Conservation (phyloP, 1,140 invertebrate genomes). For the Ylistrum balloti region DNA sequence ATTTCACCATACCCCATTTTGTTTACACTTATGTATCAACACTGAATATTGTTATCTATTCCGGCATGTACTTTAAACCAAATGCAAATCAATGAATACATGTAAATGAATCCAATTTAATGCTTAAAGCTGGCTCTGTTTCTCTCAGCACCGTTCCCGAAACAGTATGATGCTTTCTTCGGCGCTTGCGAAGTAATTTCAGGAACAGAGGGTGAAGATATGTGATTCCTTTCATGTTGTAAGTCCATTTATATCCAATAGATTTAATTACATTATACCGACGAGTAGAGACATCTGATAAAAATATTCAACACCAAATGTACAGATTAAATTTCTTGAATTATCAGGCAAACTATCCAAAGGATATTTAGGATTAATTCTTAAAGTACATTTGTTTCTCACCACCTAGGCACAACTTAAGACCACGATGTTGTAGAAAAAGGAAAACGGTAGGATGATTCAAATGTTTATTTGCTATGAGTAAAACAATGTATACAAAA, state of each 20-base stretch:
- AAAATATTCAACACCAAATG: constrained; percentile 28
- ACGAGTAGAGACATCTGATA: constrained; percentile 3
- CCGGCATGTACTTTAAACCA: not conserved
- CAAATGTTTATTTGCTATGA: not conserved
- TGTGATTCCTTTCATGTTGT: not conserved
- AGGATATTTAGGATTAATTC: not conserved
- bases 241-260: constrained; percentile 31
- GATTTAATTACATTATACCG: constrained; percentile 19
- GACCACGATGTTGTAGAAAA: not conserved
- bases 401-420: not conserved
- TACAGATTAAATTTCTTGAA: constrained; percentile 23
- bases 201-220: constrained; percentile 37
- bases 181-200: constrained; percentile 13
- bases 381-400: not conserved
- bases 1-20: not conserved
- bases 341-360: constrained; percentile 34
- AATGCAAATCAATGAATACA: not conserved
- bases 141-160: not conserved
- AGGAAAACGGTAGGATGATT: not conserved
- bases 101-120: not conserved
- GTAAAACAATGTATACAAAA: not conserved
- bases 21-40: not conserved
- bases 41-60: not conserved
- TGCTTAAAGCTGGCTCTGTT: constrained; percentile 9
- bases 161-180: constrained; percentile 14